Percentiles rank a stretch among this genome's conserved stretches.
Conservation (phyloP, 2,797 vertebrate genomes). For the Chaunax sp. region DNA sequence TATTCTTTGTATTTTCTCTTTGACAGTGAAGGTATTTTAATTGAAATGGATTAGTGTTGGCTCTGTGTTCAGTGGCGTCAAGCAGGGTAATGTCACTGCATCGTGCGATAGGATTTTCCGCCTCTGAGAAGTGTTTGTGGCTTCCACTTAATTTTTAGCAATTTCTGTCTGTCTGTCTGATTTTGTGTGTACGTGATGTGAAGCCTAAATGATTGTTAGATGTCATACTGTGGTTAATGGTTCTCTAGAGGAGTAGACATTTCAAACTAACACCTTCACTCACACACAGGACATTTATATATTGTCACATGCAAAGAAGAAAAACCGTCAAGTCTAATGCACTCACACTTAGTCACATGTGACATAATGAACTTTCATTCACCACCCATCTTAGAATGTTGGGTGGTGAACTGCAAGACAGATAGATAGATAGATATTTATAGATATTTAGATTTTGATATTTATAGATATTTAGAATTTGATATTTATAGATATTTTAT, state of each 20-base stretch:
- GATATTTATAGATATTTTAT: too few relatives aligned
- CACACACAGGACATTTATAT: too few relatives aligned
- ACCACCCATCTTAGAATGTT: background rate
- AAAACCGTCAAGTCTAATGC: background rate
- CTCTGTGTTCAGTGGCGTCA: conserved; percentile 21
- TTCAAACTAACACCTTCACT: too few relatives aligned
- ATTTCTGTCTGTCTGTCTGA: background rate
- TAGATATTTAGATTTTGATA: too few relatives aligned
- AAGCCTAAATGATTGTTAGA: conserved; percentile 11
- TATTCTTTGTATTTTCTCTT: background rate
- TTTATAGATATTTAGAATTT: too few relatives aligned
- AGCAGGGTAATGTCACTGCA: conserved; percentile 8
- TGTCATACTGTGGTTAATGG: conserved; percentile 25
- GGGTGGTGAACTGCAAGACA: too few relatives aligned
- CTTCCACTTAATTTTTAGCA: conserved; percentile 29
- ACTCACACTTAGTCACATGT: background rate
- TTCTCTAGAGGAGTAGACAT: background rate
- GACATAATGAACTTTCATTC: background rate
- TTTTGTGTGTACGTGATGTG: background rate
- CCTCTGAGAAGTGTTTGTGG: conserved; percentile 14
- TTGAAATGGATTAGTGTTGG: conserved; percentile 44
- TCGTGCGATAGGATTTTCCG: conserved; percentile 22
- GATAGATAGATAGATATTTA: too few relatives aligned
- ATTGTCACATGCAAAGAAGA: too few relatives aligned
- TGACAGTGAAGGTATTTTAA: conserved; percentile 22